Conservation (phyloP, 2,797 vertebrate species). For the Taeniopygia guttata region DNA sequence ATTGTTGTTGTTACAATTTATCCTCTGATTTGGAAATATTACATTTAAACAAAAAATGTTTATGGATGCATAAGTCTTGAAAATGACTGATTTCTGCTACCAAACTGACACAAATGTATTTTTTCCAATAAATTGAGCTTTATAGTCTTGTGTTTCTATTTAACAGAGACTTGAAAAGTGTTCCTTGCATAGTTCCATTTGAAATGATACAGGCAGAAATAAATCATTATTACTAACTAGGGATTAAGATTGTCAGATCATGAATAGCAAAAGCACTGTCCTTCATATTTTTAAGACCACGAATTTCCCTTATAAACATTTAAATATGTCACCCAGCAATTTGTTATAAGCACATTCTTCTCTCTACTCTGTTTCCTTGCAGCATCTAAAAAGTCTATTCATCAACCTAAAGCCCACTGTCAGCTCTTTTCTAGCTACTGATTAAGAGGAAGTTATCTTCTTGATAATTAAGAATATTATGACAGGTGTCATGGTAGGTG, state of each 20-base stretch:
- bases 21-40: neutral
- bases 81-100: neutral
- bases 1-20: neutral
- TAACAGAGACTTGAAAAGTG: neutral
- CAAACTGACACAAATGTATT: neutral
- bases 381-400: neutral
- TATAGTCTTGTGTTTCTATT: neutral
- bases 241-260: neutral
- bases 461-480: neutral
- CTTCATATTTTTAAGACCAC: neutral
- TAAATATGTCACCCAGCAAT: neutral
- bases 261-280: neutral
- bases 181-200: neutral
- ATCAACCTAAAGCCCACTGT: neutral
- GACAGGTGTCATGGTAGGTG: neutral
- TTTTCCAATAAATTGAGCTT: neutral
- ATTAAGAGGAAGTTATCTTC: neutral
- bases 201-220: neutral
- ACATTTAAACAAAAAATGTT: neutral
- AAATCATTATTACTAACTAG: neutral
- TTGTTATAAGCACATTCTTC: neutral
- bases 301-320: neutral
- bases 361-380: neutral
- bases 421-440: neutral
- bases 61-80: neutral